Evolutionary conservation across 2,888 invertebrate genomes (phyloP), one percentile per base, ranked within the genome.

Genomic region (Biston betularia): DNA sequence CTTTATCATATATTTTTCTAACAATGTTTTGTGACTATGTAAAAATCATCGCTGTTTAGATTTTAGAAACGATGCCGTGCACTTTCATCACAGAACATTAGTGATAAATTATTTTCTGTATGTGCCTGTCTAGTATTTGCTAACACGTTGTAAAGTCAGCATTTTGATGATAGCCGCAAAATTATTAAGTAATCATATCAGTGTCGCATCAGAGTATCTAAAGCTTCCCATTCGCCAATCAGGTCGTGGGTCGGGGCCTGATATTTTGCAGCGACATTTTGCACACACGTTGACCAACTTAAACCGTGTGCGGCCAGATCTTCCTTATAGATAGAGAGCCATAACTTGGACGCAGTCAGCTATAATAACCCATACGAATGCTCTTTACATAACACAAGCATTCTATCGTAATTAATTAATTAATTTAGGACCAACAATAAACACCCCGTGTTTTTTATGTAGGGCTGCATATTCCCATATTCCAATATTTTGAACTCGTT

Each of bases 261-360:
- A 86, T 91, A 92, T 90, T 92, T 90, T 84, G 81, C 81, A 80
- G 85, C 79, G 88, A 88, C 89, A 90, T 92, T 73, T 92, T 87
- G 80, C 83, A 80, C 83, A 87, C 80, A 81, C 75, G 79, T 92
- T 91, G 79, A 87, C 86, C 74, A 90, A 90, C 82, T 78, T 79
- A 77, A 72, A 79, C 78, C 76, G 81, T 82, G 83, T 53, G 12
- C 80, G 73, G 70, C 78, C 76, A 77, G 65, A 73, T 84, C 82
- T 84, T 85, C 82, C 79, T 81, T 73, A 69, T 75, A 75, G 46
- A 24, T 34, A 40, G 10, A 42, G 44, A 56, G 44, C 11, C 42
- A 45, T 11, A 35, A 12, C 12, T 15, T 46, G 46, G 46, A 46
- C 8, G 15, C 8, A 46, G 14, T 46, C 3, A 8, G 14, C 0